Conservation (phyloP, 2,797 vertebrate species). For the Alca torda region DNA sequence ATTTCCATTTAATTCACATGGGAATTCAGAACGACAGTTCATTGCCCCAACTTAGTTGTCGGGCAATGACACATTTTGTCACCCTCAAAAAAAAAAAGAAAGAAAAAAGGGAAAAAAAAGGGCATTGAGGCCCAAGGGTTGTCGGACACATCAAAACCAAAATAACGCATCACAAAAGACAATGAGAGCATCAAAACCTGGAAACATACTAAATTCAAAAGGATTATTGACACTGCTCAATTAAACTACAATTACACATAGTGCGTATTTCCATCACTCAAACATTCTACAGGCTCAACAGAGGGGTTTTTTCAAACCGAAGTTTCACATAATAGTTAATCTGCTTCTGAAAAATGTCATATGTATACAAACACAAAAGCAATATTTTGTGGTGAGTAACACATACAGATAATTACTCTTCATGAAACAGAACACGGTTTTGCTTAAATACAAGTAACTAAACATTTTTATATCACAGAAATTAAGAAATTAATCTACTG, state of each 20-base stretch:
- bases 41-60: conserved; percentile 13
- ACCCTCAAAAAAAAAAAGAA: too few species aligned
- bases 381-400: neutral
- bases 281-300: neutral
- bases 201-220: neutral
- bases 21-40: conserved; percentile 30
- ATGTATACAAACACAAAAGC: conserved; percentile 5
- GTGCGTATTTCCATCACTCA: neutral
- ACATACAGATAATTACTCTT: neutral
- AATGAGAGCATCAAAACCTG: neutral
- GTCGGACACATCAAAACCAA: conserved; percentile 25
- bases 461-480: neutral
- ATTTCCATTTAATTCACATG: conserved; percentile 40
- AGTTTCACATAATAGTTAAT: neutral
- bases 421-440: neutral
- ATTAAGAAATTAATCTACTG: neutral
- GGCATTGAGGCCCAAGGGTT: neutral
- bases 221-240: neutral
- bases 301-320: neutral
- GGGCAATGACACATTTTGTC: neutral
- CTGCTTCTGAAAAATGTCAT: conserved; percentile 28
- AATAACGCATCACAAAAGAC: conserved; percentile 34
- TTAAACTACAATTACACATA: neutral
- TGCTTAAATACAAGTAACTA: neutral
- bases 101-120: neutral